A percentile compares a stretch with the other conserved stretches of the same genome.
phyloP scores from a whole-genome alignment of 2,888 invertebrate genomes.

The Neria commutata region DNA sequence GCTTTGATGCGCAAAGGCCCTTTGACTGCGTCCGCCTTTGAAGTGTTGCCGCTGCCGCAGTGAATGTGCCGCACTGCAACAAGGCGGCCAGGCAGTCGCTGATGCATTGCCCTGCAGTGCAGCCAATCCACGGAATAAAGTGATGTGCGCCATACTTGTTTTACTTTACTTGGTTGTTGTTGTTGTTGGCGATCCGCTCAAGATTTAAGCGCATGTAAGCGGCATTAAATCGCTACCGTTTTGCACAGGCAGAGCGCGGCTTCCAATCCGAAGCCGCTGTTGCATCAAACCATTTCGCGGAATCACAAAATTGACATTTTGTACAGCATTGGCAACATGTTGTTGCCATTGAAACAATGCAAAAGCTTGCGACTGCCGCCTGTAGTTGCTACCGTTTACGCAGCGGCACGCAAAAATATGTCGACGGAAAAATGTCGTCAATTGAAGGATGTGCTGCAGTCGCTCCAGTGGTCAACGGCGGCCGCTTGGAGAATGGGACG shows the following conservation, averaged over 20 bases:
- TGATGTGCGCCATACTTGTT: slow-evolving; percentile 19
- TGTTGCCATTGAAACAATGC: slow-evolving; percentile 13
- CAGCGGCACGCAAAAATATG: slow-evolving; percentile 2
- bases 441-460: slow-evolving; percentile 52
- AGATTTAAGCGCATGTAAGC: not conserved
- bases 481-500: no score
- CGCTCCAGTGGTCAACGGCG: slow-evolving; percentile 11
- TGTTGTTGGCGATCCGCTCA: not conserved
- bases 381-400: slow-evolving; percentile 21
- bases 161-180: not conserved
- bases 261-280: not conserved
- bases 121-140: slow-evolving; percentile 8
- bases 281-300: slow-evolving; percentile 44
- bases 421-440: slow-evolving; percentile 49
- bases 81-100: not conserved
- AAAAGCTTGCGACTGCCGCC: slow-evolving; percentile 27
- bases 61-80: not conserved
- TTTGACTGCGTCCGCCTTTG: slow-evolving; percentile 12
- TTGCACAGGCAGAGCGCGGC: not conserved
- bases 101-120: slow-evolving; percentile 12
- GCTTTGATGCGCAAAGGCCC: slow-evolving; percentile 16
- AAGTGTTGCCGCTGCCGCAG: slow-evolving; percentile 1
- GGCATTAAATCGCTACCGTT: not conserved
- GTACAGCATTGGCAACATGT: slow-evolving; percentile 43
- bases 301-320: slow-evolving; percentile 59